Base-by-base conservation (phyloP, 2,797 vertebrate genomes). In the Cottoperca gobio region DNA sequence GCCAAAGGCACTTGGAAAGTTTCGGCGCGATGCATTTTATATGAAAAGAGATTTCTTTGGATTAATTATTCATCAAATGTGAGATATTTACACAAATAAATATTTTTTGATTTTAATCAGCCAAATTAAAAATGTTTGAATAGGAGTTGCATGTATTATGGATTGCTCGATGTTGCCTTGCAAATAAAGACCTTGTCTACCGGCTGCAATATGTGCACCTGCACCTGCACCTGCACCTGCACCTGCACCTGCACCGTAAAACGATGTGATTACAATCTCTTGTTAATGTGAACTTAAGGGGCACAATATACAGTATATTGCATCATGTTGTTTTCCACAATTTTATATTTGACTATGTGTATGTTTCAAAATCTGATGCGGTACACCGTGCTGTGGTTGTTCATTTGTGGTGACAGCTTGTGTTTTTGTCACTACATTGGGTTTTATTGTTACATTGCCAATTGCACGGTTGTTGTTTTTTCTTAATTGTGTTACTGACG, bases 51-150 rank as follows among this genome's bases (percentile, higher is more conserved):
- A 84, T 73, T 79, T 67, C 60, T 42, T 64, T 68, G 58, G 52
- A 88, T 92, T 76, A 81, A 91, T 88, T 86, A 90, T 92, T 91
- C 28, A 92, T 74, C 16, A 57, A 54, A 37, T 68, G 39, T 75
- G 81, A 84, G 85, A 64, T 87, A 79, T 92, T 93, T 90, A 88
- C 85, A 86, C 82, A 86, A 84, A 87, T 85, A 86, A 83, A 87
- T 91, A 82, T 86, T 81, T 81, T 66, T 81, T 81, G 70, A 74
- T 79, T 70, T 79, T 77, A 48, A n/a, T n/a, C 7, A 59, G 48
- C 16, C 40, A 81, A 62, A 86, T 73, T 70, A 37, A 23, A 59
- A 6, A 70, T 53, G n/a, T 59, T 54, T 54, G 39, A 82, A 78
- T 81, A 17, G 5, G 55, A 74, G 90, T 85, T 84, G 45, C 74